Evolutionary conservation across 2,797 vertebrate species (phyloP), one percentile per base, ranked within the genome.

Genomic region (Acridotheres tristis): DNA sequence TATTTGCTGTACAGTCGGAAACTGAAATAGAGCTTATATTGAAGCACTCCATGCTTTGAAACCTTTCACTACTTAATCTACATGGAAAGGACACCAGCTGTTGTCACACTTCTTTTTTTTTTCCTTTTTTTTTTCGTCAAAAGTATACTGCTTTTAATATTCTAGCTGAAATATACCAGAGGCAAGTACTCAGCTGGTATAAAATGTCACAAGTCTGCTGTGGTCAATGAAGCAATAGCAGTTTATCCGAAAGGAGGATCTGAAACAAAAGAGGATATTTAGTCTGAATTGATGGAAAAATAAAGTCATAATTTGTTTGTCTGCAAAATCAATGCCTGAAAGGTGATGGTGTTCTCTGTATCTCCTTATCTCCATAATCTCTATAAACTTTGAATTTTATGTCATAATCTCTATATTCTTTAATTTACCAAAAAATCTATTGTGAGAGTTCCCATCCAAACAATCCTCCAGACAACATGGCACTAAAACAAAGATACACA

Each of bases 121-220:
- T 13, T 9, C 36, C 6, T 19, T 47, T 19, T 7, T 57, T 53
- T 29, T 48, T 13, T 9, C 36, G 3, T 21, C 18, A 75, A 21
- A 23, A n/a, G 9, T 32, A 21, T 83, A 45, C 59, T 89, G 40
- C 14, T 89, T 89, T 83, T 88, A 89, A 36, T 83, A 42, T 67
- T 94, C 16, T 27, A 27, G 5, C 21, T 85, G 71, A 72, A 89
- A 29, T 65, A 27, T 20, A 78, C 47, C 22, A 88, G 55, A 69
- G 51, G 32, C 48, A 85, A 45, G 30, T 75, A 45, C 42, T 78
- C 67, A 76, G 51, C 54, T 82, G 38, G 15, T 85, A 54, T 68
- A 75, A 90, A 94, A 87, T 74, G 59, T 94, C 69, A 81, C 58
- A 68, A 93, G 38, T 68, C 59, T 89, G 19, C 29, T 84, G 74